phyloP scores from a whole-genome alignment of 2,888 invertebrate species.

The Abrostola triplasia region DNA sequence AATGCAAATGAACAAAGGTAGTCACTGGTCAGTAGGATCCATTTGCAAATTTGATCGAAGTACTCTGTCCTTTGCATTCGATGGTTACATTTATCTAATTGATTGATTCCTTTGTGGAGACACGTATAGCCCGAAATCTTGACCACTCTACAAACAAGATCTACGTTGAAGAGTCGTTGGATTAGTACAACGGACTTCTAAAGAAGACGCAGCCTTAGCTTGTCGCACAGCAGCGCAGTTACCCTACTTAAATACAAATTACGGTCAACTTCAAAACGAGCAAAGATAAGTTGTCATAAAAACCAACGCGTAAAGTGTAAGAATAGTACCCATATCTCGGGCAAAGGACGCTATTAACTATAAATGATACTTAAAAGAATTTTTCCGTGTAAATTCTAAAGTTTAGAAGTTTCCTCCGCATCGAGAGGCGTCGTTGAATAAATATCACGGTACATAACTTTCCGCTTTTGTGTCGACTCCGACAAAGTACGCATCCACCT shows the following conservation, averaged over 20 bases:
- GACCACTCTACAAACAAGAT: no score
- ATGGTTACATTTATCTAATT: no score
- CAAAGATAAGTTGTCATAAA: slow-evolving; percentile 40
- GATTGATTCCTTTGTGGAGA: no score
- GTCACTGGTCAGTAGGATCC: no score
- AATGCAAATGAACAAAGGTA: neutral
- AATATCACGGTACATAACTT: slow-evolving; percentile 64
- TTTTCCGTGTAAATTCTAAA: slow-evolving; percentile 52
- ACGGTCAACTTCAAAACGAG: slow-evolving; percentile 21
- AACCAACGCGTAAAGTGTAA: slow-evolving; percentile 35
- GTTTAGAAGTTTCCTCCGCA: slow-evolving; percentile 46
- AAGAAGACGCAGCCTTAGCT: slow-evolving; percentile 12
- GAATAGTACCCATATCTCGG: slow-evolving; percentile 35
- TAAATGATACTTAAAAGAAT: slow-evolving; percentile 47
- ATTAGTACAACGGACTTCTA: neutral
- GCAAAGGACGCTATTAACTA: slow-evolving; percentile 37
- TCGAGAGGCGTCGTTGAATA: slow-evolving; percentile 57
- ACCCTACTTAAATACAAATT: slow-evolving; percentile 25
- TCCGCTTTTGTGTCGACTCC: slow-evolving; percentile 49
- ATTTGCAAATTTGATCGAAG: no score
- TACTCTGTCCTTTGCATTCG: no score
- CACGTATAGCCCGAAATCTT: no score
- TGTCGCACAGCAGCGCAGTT: neutral
- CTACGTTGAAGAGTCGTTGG: no score
- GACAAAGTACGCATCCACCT: slow-evolving; percentile 50